Percentiles rank a stretch among this genome's conserved stretches.
Conservation (phyloP, 1,140 invertebrate genomes). For the Phortica variegata region DNA sequence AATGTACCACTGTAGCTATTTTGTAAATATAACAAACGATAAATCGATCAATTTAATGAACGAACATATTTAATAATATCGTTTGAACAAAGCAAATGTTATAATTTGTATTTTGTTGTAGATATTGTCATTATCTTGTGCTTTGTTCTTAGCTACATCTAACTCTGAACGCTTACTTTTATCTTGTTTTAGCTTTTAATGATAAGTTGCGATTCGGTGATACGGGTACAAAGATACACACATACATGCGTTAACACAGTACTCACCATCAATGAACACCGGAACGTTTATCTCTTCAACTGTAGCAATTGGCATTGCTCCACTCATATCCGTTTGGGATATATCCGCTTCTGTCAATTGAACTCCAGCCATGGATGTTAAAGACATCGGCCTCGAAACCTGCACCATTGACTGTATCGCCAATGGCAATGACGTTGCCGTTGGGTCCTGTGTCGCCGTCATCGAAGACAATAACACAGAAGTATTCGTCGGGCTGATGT, state of each 20-base stretch:
- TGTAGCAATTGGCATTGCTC: slow-evolving; percentile 57
- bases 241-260: slow-evolving; percentile 44
- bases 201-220: not conserved
- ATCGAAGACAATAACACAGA: slow-evolving; percentile 8
- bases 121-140: slow-evolving; percentile 14
- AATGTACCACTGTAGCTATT: slow-evolving; percentile 47
- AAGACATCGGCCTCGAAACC: slow-evolving; percentile 42
- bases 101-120: not conserved
- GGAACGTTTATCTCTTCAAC: slow-evolving; percentile 57
- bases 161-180: slow-evolving; percentile 38
- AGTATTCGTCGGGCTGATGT: slow-evolving; percentile 8
- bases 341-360: slow-evolving; percentile 51
- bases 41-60: too few relatives aligned
- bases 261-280: slow-evolving; percentile 57
- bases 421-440: slow-evolving; percentile 16
- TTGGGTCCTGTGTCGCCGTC: slow-evolving; percentile 23
- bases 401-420: slow-evolving; percentile 38
- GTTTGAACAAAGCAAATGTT: slow-evolving; percentile 20
- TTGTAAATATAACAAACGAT: too few relatives aligned
- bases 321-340: slow-evolving; percentile 51
- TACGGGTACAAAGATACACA: slow-evolving; percentile 42
- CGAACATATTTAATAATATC: too few relatives aligned
- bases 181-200: not conserved
- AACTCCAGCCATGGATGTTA: slow-evolving; percentile 52
- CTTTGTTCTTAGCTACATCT: slow-evolving; percentile 49